Evolutionary conservation across 1,140 invertebrate genomes (phyloP).

Genomic region (Sycophila sp.): DNA sequence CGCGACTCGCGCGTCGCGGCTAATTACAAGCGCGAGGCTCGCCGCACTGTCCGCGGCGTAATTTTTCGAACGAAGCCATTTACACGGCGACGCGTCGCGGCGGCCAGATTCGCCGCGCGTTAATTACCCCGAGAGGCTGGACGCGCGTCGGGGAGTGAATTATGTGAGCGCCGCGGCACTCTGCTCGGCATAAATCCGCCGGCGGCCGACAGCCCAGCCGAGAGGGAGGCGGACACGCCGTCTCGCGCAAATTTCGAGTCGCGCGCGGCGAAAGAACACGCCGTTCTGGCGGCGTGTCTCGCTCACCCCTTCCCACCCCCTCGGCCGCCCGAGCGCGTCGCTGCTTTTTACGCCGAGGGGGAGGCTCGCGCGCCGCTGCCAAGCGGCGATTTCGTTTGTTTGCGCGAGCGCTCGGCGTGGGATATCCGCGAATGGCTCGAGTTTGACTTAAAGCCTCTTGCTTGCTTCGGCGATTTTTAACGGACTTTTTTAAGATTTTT

Average conservation of each 20-base stretch:
- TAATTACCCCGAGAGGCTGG: constrained; percentile 46
- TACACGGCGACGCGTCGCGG: background rate
- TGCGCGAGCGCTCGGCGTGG: background rate
- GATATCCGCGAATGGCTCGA: background rate
- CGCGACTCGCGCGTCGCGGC: background rate
- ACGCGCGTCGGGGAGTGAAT: constrained; percentile 37
- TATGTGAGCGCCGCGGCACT: constrained; percentile 36
- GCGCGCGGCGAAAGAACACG: background rate
- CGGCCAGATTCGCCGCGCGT: constrained; percentile 41
- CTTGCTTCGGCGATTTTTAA: background rate
- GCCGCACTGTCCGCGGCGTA: background rate
- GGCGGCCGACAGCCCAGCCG: constrained; percentile 43
- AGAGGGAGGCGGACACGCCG: no score
- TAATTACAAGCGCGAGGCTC: constrained; percentile 10
- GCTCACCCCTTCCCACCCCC: background rate
- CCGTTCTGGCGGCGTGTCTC: background rate
- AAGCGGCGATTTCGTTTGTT: background rate
- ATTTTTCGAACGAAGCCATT: constrained; percentile 15
- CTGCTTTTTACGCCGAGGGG: background rate
- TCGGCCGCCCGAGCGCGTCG: background rate
- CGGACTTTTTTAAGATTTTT: no score
- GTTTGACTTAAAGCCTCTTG: background rate
- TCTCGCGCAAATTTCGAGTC: background rate
- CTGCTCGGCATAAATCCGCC: constrained; percentile 46
- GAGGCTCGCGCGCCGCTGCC: background rate